Evolutionary conservation across 1,140 invertebrate species (phyloP), one percentile per base, ranked within the genome.

Genomic region (Ectropis grisescens): DNA sequence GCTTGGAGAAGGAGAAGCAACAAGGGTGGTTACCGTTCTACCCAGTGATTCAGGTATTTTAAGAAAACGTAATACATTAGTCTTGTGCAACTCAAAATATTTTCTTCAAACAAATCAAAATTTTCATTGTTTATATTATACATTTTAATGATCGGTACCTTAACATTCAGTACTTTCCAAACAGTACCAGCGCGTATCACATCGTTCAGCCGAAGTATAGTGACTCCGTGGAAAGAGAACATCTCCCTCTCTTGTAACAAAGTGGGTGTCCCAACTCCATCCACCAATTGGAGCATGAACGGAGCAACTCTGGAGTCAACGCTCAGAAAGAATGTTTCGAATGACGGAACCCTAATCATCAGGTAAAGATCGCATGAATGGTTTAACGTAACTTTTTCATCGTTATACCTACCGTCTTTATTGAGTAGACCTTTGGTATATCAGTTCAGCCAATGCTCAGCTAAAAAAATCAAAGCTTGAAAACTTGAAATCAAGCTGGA

Each of bases 211-310:
- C 85, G 88, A 26, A 85, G 86, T 29, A 86, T 93, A 26, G 84
- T 92, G 6, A 92, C 91, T 2, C 91, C 92, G 2, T 94, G 93
- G 91, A 95, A 95, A 57, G 89, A 91, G 59, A 90, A 94, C 46
- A 85, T 95, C 11, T 88, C 87, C 9, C 64, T 95, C 11, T 87
- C 90, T 0, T 95, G 93, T 61, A 89, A 90, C 45, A 89, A 89
- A 61, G 93, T 94, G 1, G 93, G 93, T 1, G 84, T 90, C 1
- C 92, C 93, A 0, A 78, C 87, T 4, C 90, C 91, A 0, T 85
- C 86, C 0, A 87, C 89, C n/a, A 85, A 85, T 9, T 93, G 91
- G 92, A 90, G 87, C 35, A 86, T 91, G 66, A 88, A 90, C 54
- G 88, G 89, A 1, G 86, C 87, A 27, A 76, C 85, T 22, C 80